These are phyloP conservation scores for Cheilinus undulatus DNA, from an alignment of 2,113 vertebrate species.

Conservation along the genomic window DNA sequence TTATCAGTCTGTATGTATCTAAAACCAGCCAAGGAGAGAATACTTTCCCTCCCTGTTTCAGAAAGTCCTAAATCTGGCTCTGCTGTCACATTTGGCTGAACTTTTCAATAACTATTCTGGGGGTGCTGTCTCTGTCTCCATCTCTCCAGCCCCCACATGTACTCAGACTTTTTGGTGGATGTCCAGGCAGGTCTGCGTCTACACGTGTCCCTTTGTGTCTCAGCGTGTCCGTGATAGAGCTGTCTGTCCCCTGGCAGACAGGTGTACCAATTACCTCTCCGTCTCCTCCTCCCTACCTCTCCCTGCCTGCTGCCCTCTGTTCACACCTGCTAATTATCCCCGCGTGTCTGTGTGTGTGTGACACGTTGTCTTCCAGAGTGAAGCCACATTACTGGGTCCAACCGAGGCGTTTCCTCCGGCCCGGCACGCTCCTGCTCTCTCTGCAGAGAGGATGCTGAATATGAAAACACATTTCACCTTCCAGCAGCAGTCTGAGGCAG, in stretches of 20 bases:
- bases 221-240: slow-evolving; percentile 37
- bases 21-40: slow-evolving; percentile 4
- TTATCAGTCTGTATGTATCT: neutral
- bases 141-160: neutral
- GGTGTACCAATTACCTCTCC: slow-evolving; percentile 75
- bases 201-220: slow-evolving; percentile 4
- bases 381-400: slow-evolving; percentile 52
- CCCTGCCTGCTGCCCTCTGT: slow-evolving; percentile 60
- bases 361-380: slow-evolving; percentile 51
- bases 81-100: slow-evolving; percentile 18
- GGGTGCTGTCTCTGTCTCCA: slow-evolving; percentile 10
- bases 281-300: slow-evolving; percentile 26
- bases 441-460: slow-evolving; percentile 58
- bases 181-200: slow-evolving; percentile 10
- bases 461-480: slow-evolving; percentile 46
- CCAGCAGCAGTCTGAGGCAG: slow-evolving; percentile 6
- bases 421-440: slow-evolving; percentile 32
- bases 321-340: slow-evolving; percentile 75
- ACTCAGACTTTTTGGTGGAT: neutral
- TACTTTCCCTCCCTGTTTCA: slow-evolving; percentile 9
- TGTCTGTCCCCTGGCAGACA: slow-evolving; percentile 63
- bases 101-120: slow-evolving; percentile 21
- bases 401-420: slow-evolving; percentile 19
- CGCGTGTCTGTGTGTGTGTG: slow-evolving; percentile 23
- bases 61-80: slow-evolving; percentile 29